phyloP scores from a whole-genome alignment of 2,888 invertebrate species.

The Chironomus riparius region DNA sequence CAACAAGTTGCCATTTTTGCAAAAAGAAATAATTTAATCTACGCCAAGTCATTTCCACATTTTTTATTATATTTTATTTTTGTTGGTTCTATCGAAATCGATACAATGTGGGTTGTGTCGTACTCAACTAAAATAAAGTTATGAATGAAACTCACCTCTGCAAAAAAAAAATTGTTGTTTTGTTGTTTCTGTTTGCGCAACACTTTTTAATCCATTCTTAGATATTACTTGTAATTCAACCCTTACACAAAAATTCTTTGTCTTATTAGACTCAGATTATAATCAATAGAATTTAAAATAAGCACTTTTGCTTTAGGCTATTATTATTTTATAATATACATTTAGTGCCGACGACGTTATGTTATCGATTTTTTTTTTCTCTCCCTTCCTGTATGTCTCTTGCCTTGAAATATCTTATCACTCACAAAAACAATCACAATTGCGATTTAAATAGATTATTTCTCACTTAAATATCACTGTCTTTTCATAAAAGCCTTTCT shows the following conservation, averaged over 20 bases:
- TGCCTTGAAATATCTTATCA: conserved; percentile 24
- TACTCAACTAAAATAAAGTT: not conserved
- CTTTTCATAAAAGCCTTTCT: too few relatives aligned
- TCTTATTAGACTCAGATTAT: not conserved
- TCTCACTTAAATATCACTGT: not conserved
- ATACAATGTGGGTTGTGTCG: too few relatives aligned
- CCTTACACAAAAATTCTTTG: too few relatives aligned
- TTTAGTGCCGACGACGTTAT: not conserved
- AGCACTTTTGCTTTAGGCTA: too few relatives aligned
- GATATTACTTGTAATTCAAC: not conserved
- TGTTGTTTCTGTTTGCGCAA: not conserved
- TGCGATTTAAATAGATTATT: not conserved
- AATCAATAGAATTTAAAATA: not conserved
- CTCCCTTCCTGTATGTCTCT: not conserved
- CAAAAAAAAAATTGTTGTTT: not conserved
- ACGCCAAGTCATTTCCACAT: not conserved
- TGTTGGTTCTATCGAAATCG: too few relatives aligned
- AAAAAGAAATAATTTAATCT: too few relatives aligned
- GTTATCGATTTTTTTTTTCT: conserved; percentile 21
- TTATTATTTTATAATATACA: too few relatives aligned
- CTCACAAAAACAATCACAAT: not conserved
- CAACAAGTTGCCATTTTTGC: not conserved
- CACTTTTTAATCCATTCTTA: not conserved
- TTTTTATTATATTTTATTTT: too few relatives aligned
- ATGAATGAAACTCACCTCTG: conserved; percentile 1